Base-by-base conservation (phyloP, 2,888 invertebrate species). In the Ectemnius cavifrons region DNA sequence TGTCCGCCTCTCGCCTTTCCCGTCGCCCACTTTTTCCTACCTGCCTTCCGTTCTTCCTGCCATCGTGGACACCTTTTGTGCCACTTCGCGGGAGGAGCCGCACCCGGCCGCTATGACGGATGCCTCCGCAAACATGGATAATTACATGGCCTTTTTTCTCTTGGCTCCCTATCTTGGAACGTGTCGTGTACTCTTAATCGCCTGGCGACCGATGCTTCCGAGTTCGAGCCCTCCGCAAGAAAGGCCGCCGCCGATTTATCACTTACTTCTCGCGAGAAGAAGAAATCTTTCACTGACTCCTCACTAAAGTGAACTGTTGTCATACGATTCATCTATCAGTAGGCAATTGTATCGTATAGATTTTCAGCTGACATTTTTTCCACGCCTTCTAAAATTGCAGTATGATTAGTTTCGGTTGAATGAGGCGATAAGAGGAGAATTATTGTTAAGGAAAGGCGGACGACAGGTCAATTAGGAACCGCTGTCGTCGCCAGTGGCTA, bases 71-170 rank as follows among this genome's bases (percentile, higher is more conserved):
- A 82, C 82, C 82, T 82, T 82, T 79, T 71, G 80, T 78, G 80
- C 79, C 81, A 82, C 79, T 80, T 73, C 62, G 73, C 73, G 75
- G 56, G 58, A 63, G 73, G 52, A 52, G 52, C 16, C 37, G 37
- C 52, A 52, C 14, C 16, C 16, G 69, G 59, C 57, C 67, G 45
- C 77, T 60, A 67, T 69, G 74, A 74, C 74, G 59, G 78, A 80
- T 78, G 83, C 83, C 75, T 82, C 76, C 28, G 82, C 82, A 82
- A 82, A 82, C 75, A 82, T 70, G 57, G 75, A 65, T 81, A 78
- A 78, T 76, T 78, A 75, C 79, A 76, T 79, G 72, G 66, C 18
- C 56, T 67, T 77, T 74, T 80, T 77, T 65, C 58, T 23, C 47
- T 56, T 68, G 65, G 61, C 37, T 59, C 58, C 59, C 49, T 67